Evolutionary conservation across 2,113 vertebrate genomes (phyloP), one percentile per base, ranked within the genome.

Genomic region (Serinus canaria): DNA sequence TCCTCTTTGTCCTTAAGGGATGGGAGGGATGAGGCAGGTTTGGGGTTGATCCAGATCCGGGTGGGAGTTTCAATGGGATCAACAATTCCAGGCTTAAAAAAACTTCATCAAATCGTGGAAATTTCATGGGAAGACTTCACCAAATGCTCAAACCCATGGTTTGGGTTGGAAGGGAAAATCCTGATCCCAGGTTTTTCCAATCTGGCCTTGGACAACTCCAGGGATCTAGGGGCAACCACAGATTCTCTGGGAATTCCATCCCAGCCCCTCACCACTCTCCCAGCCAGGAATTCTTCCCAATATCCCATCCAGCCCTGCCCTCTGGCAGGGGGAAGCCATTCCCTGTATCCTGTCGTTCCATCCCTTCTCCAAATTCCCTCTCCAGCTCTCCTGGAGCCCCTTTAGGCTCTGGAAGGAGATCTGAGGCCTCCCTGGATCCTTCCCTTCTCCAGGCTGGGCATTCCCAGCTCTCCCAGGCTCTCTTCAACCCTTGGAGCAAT

Each of bases 401-500:
- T 43, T 64, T 0, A 22, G 30, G 24, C 7, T 0, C 60, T 66
- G 49, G 31, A 53, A 79, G 49, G 0, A 0, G 37, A 4, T 52
- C 58, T 3, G 1, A 27, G 30, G 2, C 28, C 1, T 79, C 39
- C 49, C 0, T 66, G 49, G 49, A 79, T 14, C 31, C 20, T 79
- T 53, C 11, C 3, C 24, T 7, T 79, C 20, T 79, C 76, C 49
- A 53, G 39, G 39, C 10, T 43, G 39, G 2, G 19, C 49, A 79
- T 66, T 55, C 49, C 60, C 60, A 79, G 14, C 19, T 43, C 19
- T 79, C 37, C 75, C 59, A 63, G 22, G 22, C 9, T 60, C 0
- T 3, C 25, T 50, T 59, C 46, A 52, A 0, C 20, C 60, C 37
- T 22, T 3, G 47, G 76, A 44, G 31, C 49, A 30, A 4, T 3